These are phyloP conservation scores for Danio rerio DNA, from an alignment of 2,113 vertebrate genomes.

Conservation along the genomic window DNA sequence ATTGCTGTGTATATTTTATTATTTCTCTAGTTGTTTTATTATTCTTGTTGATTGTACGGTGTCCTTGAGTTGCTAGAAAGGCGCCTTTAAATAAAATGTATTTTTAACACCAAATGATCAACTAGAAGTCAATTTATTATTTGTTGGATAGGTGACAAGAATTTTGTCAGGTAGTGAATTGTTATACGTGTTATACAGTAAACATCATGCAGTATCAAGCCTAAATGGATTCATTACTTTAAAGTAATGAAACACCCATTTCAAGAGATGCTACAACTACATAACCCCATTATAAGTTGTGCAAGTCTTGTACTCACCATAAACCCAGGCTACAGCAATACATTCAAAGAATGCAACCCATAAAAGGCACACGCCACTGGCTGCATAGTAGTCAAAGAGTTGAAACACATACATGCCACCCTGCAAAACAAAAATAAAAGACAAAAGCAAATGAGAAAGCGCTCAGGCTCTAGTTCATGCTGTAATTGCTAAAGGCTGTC, in stretches of 20 bases:
- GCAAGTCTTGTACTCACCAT: slow-evolving; percentile 83
- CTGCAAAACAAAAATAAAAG: slow-evolving; percentile 69
- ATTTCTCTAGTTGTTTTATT: no score
- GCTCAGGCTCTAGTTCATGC: neutral
- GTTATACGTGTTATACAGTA: neutral
- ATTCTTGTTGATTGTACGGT: no score
- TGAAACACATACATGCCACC: slow-evolving; percentile 99
- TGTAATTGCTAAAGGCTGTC: neutral
- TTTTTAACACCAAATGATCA: no score
- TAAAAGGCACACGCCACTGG: slow-evolving; percentile 99
- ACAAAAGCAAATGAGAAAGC: neutral
- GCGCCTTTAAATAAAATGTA: no score
- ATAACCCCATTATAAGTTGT: neutral
- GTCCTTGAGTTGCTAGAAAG: no score
- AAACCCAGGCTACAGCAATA: slow-evolving; percentile 99
- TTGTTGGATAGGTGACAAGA: no score
- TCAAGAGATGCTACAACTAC: neutral
- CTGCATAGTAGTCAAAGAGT: slow-evolving; percentile 99
- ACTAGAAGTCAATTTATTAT: no score
- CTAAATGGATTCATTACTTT: neutral
- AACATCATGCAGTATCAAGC: neutral
- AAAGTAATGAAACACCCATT: neutral
- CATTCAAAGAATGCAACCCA: slow-evolving; percentile 99
- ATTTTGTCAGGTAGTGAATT: no score
- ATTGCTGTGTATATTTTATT: no score